Conservation (phyloP, 2,888 invertebrate species). For the Leucophenga montana region DNA sequence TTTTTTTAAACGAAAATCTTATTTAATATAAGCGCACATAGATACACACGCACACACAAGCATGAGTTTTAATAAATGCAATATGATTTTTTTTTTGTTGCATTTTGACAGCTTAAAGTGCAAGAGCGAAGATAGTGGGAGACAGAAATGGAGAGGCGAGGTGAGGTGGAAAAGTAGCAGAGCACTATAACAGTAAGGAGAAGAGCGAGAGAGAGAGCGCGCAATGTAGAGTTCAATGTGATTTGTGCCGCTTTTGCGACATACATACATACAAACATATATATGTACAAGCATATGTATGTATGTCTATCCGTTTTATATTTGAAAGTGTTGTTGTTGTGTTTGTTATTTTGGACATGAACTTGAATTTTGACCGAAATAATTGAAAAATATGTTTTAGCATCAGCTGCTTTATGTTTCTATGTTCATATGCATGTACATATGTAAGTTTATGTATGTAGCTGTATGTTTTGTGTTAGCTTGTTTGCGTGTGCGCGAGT, state of each 20-base stretch:
- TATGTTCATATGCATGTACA: background rate
- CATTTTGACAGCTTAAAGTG: background rate
- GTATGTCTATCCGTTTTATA: too few relatives aligned
- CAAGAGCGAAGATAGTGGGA: background rate
- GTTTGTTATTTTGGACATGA: slow-evolving; percentile 51
- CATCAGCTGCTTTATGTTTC: slow-evolving; percentile 31
- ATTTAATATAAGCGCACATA: too few relatives aligned
- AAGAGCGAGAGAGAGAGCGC: background rate
- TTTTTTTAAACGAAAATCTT: too few relatives aligned
- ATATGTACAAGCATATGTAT: too few relatives aligned
- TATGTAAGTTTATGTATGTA: slow-evolving; percentile 8
- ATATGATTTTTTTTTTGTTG: too few relatives aligned
- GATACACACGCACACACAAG: too few relatives aligned
- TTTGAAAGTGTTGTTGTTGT: slow-evolving; percentile 32
- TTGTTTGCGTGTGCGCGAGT: slow-evolving; percentile 1
- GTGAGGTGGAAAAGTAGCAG: background rate
- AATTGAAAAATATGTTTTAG: slow-evolving; percentile 42
- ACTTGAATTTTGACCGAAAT: slow-evolving; percentile 62
- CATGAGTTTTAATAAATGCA: too few relatives aligned
- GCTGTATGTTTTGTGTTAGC: slow-evolving; percentile 29
- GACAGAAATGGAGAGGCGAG: background rate
- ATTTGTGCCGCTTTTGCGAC: background rate
- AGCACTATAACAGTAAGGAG: background rate
- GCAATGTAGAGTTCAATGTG: background rate
- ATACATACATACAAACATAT: too few relatives aligned